Evolutionary conservation across 2,113 vertebrate genomes (phyloP), one percentile per base, ranked within the genome.

Genomic region (Calyptommatus sinebrachiatus): DNA sequence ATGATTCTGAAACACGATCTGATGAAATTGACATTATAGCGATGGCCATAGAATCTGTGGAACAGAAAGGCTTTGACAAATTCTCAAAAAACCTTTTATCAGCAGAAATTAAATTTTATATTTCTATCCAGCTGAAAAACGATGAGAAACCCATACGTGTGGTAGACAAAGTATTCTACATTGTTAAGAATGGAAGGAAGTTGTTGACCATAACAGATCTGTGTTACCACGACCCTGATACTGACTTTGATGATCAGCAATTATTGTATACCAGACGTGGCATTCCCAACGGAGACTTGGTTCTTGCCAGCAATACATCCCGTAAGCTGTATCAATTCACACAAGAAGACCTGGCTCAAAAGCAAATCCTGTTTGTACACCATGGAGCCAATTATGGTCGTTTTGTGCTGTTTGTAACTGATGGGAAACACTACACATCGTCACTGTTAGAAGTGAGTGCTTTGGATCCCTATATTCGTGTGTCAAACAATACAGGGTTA

Each of bases 341-440:
- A 35, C 97, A 99, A 90, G 92, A 76, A 1, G 97, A 98, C 79
- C 87, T 98, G 77, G 88, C 87, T 60, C 91, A 97, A 82, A 95
- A 96, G 7, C 91, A 62, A 3, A 95, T 98, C 50, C 88, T 98
- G 22, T 99, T 97, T 80, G 78, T 94, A 76, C 97, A 98, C 83
- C 88, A 0, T 21, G 96, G 97, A 3, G 94, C 91, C 28, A 95
- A 93, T 87, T 92, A 86, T 9, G 96, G 96, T 1, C 88, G 91
- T 65, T 99, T 99, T 85, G 95, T 99, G 41, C 92, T 99, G 46
- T 97, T 99, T 18, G 94, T 98, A 50, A 97, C 97, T 0, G 97
- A 98, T 85, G 96, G 96, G 16, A 95, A 97, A 81, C 95, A 98
- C 87, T 95, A 95, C 74, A 94, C 94, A 0, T 97, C 95, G 2